These are phyloP conservation scores for Condylostylus longicornis DNA, from an alignment of 1,140 invertebrate genomes.

Conservation along the genomic window DNA sequence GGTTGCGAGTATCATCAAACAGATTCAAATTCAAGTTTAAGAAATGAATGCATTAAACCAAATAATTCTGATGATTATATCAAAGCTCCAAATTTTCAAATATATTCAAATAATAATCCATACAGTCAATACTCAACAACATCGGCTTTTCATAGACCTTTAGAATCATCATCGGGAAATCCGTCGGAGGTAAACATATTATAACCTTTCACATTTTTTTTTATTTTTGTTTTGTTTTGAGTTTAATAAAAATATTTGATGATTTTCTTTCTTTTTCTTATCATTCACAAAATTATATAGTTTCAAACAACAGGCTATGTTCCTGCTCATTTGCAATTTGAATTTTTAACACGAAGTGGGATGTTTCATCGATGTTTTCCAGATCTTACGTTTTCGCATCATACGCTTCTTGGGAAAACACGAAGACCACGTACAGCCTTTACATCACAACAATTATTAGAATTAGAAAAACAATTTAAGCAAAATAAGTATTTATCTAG, in stretches of 20 bases:
- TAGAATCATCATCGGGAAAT: conserved; percentile 27
- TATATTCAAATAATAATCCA: conserved; percentile 30
- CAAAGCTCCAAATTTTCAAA: conserved; percentile 27
- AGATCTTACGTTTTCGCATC: conserved; percentile 43
- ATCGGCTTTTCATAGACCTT: conserved; percentile 28
- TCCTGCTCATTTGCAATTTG: conserved; percentile 66
- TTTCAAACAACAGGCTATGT: conserved; percentile 17
- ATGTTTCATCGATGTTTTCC: conserved; percentile 73
- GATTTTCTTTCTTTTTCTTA: neutral
- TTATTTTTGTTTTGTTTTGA: neutral
- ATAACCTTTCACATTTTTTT: neutral
- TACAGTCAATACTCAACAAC: conserved; percentile 27
- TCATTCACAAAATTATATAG: neutral
- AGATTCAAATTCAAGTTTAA: conserved; percentile 14
- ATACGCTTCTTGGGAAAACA: conserved; percentile 84
- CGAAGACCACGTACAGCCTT: conserved; percentile 92
- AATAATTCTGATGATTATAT: conserved; percentile 28
- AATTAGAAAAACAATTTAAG: conserved; percentile 95
- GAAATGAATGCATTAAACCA: conserved; percentile 29
- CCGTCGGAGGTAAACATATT: conserved; percentile 26
- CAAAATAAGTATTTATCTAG: conserved; percentile 98
- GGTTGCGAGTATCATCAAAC: conserved; percentile 30
- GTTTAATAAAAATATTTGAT: neutral
- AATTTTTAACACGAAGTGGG: conserved; percentile 68
- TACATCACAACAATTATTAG: conserved; percentile 92